Conservation (phyloP, 2,888 invertebrate species). For the Adelognathus sp. region DNA sequence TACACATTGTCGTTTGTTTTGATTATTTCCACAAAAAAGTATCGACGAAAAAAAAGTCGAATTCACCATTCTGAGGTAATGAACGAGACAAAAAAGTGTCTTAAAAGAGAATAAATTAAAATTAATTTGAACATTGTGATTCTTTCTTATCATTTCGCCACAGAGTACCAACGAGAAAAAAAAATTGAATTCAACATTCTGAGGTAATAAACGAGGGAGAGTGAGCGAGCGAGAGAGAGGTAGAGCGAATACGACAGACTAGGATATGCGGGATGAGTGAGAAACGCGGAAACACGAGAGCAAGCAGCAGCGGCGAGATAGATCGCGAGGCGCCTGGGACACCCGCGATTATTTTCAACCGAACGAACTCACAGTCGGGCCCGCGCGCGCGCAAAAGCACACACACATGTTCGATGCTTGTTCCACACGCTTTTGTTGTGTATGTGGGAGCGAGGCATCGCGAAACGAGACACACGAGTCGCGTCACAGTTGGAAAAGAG, state of each 20-base stretch:
- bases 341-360: conserved; percentile 65
- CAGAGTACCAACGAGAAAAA: no score
- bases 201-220: not conserved
- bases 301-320: no score
- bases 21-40: no score
- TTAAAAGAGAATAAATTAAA: no score
- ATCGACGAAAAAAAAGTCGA: no score
- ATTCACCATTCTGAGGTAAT: no score
- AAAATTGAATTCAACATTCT: no score
- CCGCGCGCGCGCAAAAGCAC: not conserved
- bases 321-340: conserved; percentile 47
- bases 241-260: not conserved
- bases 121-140: no score
- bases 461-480: conserved; percentile 21
- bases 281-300: conserved; percentile 60
- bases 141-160: no score
- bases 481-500: conserved; percentile 10
- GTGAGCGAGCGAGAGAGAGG: not conserved
- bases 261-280: conserved; percentile 34
- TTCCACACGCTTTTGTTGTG: not conserved
- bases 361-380: conserved; percentile 48
- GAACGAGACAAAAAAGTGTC: no score
- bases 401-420: conserved; percentile 1
- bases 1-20: no score
- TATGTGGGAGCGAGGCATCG: conserved; percentile 22